Conservation (phyloP, 1,140 invertebrate genomes). For the Drosophila tani region DNA sequence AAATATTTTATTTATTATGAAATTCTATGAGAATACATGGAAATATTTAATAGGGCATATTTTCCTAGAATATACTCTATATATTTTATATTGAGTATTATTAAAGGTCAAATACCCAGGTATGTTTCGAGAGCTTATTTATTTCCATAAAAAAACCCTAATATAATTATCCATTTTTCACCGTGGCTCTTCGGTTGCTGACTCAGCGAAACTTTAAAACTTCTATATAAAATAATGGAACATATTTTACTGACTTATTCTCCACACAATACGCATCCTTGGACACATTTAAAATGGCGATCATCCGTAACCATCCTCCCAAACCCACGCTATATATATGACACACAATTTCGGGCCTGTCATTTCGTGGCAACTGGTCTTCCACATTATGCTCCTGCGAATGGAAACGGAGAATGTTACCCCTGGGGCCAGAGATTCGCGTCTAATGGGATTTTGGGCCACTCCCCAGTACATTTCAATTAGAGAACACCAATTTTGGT, state of each 20-base stretch:
- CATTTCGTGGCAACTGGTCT: not conserved
- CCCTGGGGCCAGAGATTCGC: slow-evolving; percentile 38
- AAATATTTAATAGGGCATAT: too few species aligned
- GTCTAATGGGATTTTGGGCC: slow-evolving; percentile 69
- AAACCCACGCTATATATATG: not conserved
- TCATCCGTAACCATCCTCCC: not conserved
- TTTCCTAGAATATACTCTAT: too few species aligned
- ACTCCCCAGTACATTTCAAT: slow-evolving; percentile 73
- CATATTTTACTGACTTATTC: not conserved
- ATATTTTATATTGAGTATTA: too few species aligned
- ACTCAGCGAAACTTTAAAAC: not conserved
- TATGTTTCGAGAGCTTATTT: too few species aligned
- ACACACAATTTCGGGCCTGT: slow-evolving; percentile 11
- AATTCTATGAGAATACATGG: too few species aligned
- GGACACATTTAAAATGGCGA: not conserved
- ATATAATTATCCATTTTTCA: fast-evolving
- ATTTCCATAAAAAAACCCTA: too few species aligned
- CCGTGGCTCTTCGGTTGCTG: not conserved
- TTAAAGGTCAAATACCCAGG: not conserved
- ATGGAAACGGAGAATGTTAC: slow-evolving; percentile 32
- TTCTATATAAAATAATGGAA: not conserved
- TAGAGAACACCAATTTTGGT: slow-evolving; percentile 45
- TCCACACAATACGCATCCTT: not conserved
- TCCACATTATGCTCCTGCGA: slow-evolving; percentile 14
- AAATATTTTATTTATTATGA: too few species aligned